These are phyloP conservation scores for Onychomys leucogaster DNA, from an alignment of 2,797 vertebrate genomes.

Conservation along the genomic window DNA sequence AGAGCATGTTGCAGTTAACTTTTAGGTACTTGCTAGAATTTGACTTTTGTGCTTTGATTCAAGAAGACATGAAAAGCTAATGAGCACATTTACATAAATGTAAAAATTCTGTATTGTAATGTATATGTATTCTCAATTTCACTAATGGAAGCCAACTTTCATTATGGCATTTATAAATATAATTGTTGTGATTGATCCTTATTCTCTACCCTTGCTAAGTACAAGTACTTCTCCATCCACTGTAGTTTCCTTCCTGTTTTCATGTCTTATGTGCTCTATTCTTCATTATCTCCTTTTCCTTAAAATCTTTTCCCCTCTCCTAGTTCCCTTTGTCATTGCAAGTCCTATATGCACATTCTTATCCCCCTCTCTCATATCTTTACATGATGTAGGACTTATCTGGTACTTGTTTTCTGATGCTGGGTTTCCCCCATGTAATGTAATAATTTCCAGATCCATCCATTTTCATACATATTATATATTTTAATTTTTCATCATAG, in stretches of 20 bases:
- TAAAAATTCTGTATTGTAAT: background rate
- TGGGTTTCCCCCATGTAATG: background rate
- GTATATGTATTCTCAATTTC: background rate
- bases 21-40: constrained; percentile 10
- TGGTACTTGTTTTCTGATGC: background rate
- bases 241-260: no score
- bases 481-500: background rate
- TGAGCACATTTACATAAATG: background rate
- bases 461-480: background rate
- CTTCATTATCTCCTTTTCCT: no score
- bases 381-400: background rate
- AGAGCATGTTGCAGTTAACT: background rate
- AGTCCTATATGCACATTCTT: background rate
- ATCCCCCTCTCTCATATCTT: no score
- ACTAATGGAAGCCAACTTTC: constrained; percentile 6
- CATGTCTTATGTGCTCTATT: background rate
- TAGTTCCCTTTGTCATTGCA: background rate
- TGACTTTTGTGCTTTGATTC: background rate
- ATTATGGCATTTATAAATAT: no score
- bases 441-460: background rate
- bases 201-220: no score
- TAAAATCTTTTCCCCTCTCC: no score
- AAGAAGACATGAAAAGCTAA: background rate
- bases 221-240: no score
- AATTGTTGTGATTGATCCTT: no score